phyloP scores from a whole-genome alignment of 2,113 vertebrate genomes.

The Calypte anna region DNA sequence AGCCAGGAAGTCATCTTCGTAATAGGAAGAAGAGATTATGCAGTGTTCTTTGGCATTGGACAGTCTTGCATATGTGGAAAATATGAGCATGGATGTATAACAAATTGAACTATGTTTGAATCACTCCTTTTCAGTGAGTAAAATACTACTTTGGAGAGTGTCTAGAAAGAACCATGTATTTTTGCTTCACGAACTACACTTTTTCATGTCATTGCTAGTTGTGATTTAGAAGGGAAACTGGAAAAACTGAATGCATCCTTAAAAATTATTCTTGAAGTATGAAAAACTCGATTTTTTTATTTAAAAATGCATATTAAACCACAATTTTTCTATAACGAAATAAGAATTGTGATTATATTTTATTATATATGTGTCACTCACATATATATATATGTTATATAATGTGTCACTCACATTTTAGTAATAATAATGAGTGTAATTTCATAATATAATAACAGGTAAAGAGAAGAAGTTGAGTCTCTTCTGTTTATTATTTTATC shows the following conservation, averaged over 20 bases:
- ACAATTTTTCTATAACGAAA: neutral
- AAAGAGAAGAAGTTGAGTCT: neutral
- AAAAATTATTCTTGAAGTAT: neutral
- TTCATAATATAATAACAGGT: neutral
- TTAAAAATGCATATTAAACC: neutral
- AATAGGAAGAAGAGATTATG: conserved; percentile 47
- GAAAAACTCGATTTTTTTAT: neutral
- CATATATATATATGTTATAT: neutral
- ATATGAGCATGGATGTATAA: neutral
- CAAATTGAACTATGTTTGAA: conserved; percentile 7
- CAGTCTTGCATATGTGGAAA: conserved; percentile 48
- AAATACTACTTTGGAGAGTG: neutral
- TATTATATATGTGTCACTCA: neutral
- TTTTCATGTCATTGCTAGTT: neutral
- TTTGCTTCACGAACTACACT: neutral
- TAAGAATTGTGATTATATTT: neutral
- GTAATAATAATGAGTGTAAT: neutral
- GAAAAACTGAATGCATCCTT: neutral
- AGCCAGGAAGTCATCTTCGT: conserved; percentile 10
- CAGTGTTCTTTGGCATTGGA: conserved; percentile 34
- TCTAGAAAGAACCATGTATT: neutral
- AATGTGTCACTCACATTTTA: neutral
- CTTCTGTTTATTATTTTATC: neutral
- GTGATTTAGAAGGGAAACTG: neutral
- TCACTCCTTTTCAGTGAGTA: neutral